These are phyloP conservation scores for Apotomis turbidana DNA, from an alignment of 2,888 invertebrate genomes.

Conservation along the genomic window DNA sequence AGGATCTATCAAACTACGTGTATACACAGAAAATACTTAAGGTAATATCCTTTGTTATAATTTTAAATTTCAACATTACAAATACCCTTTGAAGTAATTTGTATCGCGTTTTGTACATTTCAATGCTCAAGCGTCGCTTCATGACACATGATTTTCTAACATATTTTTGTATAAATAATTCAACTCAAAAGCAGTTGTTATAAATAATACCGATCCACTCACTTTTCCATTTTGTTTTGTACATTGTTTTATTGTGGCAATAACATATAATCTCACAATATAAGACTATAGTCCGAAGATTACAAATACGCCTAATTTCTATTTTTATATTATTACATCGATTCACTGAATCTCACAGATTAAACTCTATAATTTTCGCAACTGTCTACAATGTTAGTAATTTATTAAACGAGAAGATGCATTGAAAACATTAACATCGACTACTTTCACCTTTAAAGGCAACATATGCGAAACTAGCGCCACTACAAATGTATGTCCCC, in stretches of 20 bases:
- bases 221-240: slow-evolving; percentile 19
- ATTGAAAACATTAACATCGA: background rate
- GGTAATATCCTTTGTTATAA: slow-evolving; percentile 21
- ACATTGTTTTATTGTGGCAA: slow-evolving; percentile 1
- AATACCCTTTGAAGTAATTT: slow-evolving; percentile 34
- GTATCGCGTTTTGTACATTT: slow-evolving; percentile 39
- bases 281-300: slow-evolving; percentile 18
- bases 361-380: background rate
- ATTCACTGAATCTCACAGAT: slow-evolving; percentile 7
- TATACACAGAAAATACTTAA: slow-evolving; percentile 35
- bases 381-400: background rate
- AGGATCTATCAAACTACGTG: slow-evolving; percentile 36
- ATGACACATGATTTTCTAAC: slow-evolving; percentile 18
- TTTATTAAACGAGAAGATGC: background rate
- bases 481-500: no score
- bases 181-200: background rate
- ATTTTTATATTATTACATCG: background rate
- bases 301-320: slow-evolving; percentile 1
- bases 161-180: slow-evolving; percentile 7
- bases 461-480: no score
- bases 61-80: slow-evolving; percentile 32
- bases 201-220: slow-evolving; percentile 10
- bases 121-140: slow-evolving; percentile 21
- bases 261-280: slow-evolving; percentile 4
- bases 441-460: background rate